Conservation (phyloP, 2,888 invertebrate genomes). For the Lycophotia porphyrea region DNA sequence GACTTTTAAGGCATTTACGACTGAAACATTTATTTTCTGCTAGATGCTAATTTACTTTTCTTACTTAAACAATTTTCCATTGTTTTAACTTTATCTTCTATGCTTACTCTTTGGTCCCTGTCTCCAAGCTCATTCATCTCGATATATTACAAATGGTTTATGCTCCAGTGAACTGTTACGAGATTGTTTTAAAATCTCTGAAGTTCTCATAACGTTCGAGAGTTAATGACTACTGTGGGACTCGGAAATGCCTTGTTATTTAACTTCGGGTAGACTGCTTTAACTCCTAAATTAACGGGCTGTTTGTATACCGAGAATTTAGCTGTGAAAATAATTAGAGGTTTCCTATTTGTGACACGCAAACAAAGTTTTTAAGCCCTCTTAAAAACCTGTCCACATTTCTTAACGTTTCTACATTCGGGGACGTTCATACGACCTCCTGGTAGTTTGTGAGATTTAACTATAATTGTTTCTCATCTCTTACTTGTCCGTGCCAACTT, state of each 20-base stretch:
- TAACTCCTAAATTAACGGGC: not conserved
- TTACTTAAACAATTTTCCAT: not conserved
- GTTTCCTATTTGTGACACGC: not conserved
- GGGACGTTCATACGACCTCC: too few species aligned
- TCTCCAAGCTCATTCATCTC: constrained; percentile 23
- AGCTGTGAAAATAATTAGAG: not conserved
- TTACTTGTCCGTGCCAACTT: too few species aligned
- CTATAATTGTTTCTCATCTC: too few species aligned
- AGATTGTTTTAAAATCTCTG: constrained; percentile 42
- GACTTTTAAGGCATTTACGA: too few species aligned
- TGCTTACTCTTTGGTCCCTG: not conserved
- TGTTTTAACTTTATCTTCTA: constrained; percentile 11
- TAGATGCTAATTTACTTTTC: not conserved
- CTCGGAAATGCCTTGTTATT: not conserved
- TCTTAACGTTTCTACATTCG: too few species aligned
- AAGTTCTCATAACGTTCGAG: constrained; percentile 22
- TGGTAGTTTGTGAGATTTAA: too few species aligned
- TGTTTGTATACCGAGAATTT: not conserved
- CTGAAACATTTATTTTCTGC: not conserved
- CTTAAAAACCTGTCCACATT: too few species aligned
- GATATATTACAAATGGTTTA: constrained; percentile 34
- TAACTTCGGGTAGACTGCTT: not conserved
- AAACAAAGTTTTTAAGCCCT: not conserved
- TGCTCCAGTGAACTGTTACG: constrained; percentile 31
- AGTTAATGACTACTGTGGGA: constrained; percentile 9